Conservation (phyloP, 2,888 invertebrate genomes). For the Drosophila borborema region DNA sequence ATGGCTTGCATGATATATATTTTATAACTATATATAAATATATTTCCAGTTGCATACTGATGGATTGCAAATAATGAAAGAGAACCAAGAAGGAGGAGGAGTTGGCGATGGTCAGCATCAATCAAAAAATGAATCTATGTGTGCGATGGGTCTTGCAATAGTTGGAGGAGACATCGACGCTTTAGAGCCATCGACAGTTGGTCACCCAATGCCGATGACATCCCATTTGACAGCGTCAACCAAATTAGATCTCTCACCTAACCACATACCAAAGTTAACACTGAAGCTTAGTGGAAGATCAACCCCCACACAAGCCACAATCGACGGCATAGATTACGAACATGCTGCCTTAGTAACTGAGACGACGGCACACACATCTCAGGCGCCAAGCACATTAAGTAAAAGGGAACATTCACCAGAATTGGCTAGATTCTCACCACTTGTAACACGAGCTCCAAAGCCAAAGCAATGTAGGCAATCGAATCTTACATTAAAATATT, state of each 20-base stretch:
- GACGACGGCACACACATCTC: not conserved
- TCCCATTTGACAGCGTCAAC: constrained; percentile 20
- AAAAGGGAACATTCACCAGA: constrained; percentile 91
- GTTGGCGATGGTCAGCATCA: not conserved
- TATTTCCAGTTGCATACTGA: constrained; percentile 35
- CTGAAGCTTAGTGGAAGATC: constrained; percentile 88
- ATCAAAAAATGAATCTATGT: not conserved
- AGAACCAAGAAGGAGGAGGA: not conserved
- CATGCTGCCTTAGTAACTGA: constrained; percentile 16
- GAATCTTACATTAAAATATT: constrained; percentile 10
- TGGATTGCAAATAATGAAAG: constrained; percentile 3
- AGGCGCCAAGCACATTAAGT: not conserved
- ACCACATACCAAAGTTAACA: constrained; percentile 91
- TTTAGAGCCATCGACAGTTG: not conserved
- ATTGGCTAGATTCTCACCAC: constrained; percentile 92
- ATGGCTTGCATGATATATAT: too few species aligned
- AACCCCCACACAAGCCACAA: constrained; percentile 14
- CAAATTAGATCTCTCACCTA: constrained; percentile 46
- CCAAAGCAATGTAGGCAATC: constrained; percentile 86
- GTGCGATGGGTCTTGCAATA: not conserved
- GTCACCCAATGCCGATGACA: not conserved
- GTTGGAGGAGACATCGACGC: constrained; percentile 5
- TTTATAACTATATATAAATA: not conserved
- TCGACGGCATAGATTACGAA: constrained; percentile 17
- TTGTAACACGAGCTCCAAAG: constrained; percentile 93